phyloP scores from a whole-genome alignment of 2,113 vertebrate species.

The Synodontis membranacea region DNA sequence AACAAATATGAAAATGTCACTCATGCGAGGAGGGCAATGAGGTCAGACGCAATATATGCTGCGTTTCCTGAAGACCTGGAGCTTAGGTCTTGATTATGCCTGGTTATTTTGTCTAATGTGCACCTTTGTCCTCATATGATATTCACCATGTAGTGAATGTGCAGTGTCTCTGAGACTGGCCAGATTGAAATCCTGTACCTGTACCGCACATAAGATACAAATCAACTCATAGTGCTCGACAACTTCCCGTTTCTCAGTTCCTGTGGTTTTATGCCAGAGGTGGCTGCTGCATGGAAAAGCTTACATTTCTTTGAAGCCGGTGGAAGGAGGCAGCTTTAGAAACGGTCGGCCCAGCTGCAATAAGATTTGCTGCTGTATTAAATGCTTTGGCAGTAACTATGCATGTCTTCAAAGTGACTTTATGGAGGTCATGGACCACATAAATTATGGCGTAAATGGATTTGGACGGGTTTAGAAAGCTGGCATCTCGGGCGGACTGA shows the following conservation, averaged over 20 bases:
- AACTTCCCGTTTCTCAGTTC: slow-evolving; percentile 1
- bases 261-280: neutral
- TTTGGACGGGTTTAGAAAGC: neutral
- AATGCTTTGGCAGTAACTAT: neutral
- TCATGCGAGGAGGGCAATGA: neutral
- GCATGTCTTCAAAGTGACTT: neutral
- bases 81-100: neutral
- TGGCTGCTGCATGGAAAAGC: neutral
- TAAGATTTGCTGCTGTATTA: neutral
- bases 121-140: neutral
- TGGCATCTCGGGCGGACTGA: neutral
- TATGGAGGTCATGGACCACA: neutral
- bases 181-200: neutral
- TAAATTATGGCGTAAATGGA: neutral
- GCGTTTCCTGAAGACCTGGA: neutral
- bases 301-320: neutral
- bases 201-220: neutral
- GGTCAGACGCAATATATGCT: neutral
- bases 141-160: neutral
- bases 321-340: neutral
- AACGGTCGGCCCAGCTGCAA: neutral
- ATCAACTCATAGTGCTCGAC: neutral
- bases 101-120: neutral
- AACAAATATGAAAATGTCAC: neutral
- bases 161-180: neutral